Conservation (phyloP, 2,113 vertebrate species). For the Paracanthobrama guichenoti region DNA sequence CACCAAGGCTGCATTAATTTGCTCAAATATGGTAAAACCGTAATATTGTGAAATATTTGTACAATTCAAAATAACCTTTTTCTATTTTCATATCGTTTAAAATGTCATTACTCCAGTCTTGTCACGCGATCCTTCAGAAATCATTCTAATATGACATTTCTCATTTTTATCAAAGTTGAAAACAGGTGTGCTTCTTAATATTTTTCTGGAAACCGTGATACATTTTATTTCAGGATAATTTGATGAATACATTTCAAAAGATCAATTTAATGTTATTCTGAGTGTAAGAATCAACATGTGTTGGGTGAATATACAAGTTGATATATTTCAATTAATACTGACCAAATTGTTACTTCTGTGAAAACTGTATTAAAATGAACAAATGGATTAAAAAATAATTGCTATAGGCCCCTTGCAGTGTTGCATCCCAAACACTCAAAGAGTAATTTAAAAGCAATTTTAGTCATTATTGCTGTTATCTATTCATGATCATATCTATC, state of each 20-base stretch:
- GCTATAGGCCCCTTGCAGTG: neutral
- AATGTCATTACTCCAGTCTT: neutral
- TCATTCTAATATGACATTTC: neutral
- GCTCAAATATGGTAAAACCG: neutral
- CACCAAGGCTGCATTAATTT: neutral
- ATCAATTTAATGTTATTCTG: neutral
- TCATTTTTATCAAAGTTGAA: neutral
- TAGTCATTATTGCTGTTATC: neutral
- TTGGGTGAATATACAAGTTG: neutral
- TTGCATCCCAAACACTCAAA: neutral
- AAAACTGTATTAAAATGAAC: neutral
- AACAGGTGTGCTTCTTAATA: neutral
- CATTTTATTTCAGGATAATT: neutral
- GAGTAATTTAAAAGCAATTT: no score
- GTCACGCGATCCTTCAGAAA: neutral
- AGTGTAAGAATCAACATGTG: neutral
- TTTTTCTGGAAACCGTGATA: neutral
- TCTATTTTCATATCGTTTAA: neutral
- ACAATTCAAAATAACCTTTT: neutral
- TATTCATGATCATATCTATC: neutral
- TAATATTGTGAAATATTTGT: neutral
- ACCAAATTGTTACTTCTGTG: neutral
- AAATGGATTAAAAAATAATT: neutral
- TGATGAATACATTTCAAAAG: neutral
- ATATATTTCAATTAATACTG: neutral